Conservation (phyloP, 2,888 invertebrate species). For the Troides oblongomaculatus region DNA sequence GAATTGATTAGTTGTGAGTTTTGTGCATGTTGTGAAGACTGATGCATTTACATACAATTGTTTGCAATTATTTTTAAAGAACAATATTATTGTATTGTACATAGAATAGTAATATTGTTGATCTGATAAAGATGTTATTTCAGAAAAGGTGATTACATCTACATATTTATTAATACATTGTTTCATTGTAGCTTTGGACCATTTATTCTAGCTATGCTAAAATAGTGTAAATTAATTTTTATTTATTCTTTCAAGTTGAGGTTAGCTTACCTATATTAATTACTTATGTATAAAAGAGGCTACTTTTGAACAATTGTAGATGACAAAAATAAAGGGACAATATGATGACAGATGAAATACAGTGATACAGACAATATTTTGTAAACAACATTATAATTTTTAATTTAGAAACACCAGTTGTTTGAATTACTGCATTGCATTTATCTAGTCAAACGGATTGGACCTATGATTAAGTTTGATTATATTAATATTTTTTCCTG, state of each 20-base stretch:
- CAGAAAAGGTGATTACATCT: constrained; percentile 37
- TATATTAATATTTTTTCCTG: constrained; percentile 6
- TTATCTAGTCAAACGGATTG: constrained; percentile 28
- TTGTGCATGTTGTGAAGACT: constrained; percentile 54
- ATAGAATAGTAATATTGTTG: constrained; percentile 39
- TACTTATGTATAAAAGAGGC: constrained; percentile 22
- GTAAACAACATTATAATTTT: not conserved
- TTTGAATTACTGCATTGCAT: constrained; percentile 30
- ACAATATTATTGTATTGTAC: constrained; percentile 35
- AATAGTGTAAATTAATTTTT: not conserved
- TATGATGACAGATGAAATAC: constrained; percentile 26
- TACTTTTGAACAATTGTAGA: constrained; percentile 9
- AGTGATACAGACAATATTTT: constrained; percentile 27
- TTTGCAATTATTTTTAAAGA: constrained; percentile 40
- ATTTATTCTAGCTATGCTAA: constrained; percentile 4
- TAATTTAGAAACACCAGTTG: constrained; percentile 7
- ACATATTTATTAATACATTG: constrained; percentile 36
- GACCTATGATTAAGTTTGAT: constrained; percentile 15
- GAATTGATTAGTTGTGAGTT: constrained; percentile 33
- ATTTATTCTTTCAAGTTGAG: not conserved
- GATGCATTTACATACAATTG: constrained; percentile 61
- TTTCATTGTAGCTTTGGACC: constrained; percentile 28
- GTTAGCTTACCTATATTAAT: constrained; percentile 1
- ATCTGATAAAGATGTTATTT: constrained; percentile 42
- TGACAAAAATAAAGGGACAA: constrained; percentile 1